phyloP scores from a whole-genome alignment of 2,113 vertebrate genomes.

The Hassar affinis region DNA sequence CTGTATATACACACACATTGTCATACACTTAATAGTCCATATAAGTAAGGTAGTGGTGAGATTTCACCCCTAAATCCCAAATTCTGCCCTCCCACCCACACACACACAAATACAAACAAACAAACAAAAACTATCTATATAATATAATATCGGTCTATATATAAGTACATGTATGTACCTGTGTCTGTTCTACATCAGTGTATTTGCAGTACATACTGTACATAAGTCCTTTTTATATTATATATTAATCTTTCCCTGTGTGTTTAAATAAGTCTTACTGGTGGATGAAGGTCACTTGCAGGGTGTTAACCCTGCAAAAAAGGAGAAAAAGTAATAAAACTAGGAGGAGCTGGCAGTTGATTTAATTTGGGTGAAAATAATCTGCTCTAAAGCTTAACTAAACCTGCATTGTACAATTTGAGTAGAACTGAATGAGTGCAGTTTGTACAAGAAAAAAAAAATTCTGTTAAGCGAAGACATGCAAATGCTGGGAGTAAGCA shows the following conservation, averaged over 20 bases:
- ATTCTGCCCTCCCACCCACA: too few species aligned
- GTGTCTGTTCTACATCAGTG: neutral
- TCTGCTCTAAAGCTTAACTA: neutral
- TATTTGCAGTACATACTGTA: neutral
- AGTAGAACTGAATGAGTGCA: neutral
- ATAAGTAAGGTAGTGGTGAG: too few species aligned
- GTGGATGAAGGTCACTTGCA: neutral
- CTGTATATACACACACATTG: too few species aligned
- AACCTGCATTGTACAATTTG: neutral
- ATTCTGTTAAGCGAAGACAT: neutral
- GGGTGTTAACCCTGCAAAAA: neutral
- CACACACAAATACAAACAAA: too few species aligned
- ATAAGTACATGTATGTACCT: too few species aligned
- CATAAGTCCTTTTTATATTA: neutral
- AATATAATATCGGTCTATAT: too few species aligned
- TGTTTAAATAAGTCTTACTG: neutral
- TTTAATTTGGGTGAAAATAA: neutral
- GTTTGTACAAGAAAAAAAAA: neutral
- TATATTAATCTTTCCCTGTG: neutral
- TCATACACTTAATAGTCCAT: too few species aligned
- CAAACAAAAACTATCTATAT: too few species aligned
- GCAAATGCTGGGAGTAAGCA: slow-evolving; percentile 5
- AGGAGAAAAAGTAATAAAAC: neutral
- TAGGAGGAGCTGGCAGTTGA: neutral
- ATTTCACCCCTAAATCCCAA: too few species aligned